Base-by-base conservation (phyloP, 2,797 vertebrate genomes). In the Cephalopachus bancanus region DNA sequence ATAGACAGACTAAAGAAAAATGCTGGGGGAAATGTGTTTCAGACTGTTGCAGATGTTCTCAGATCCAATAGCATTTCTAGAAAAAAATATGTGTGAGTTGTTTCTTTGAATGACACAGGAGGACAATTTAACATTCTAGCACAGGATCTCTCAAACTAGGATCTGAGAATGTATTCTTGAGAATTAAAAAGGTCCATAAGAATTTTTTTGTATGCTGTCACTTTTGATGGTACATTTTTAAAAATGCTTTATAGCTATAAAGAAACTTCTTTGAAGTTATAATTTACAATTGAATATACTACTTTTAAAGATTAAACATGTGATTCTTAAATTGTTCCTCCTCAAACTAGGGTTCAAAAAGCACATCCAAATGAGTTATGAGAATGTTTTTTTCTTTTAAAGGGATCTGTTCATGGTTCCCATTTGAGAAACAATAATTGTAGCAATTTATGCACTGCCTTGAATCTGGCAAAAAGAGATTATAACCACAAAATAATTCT, bases 31-130 rank as follows among this genome's bases (percentile, higher is more conserved):
- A 95, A 95, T 51, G 93, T n/a, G 20, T 93, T 92, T 97, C 19
- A 72, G 87, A 87, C 16, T 80, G 19, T 69, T 97, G 26, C 94
- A 97, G 96, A 93, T 96, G 95, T 97, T 98, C 87, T 83, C 91
- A 92, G 49, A 97, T 97, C 62, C 93, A 97, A 90, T 16, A 90
- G 69, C 51, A 93, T 95, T 81, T 93, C 60, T 71, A 84, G 37
- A 30, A 17, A 79, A 85, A 92, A 62, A 64, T 51, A 80, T 2
- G 14, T 81, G 51, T 74, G 51, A 81, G 57, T 94, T 84, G 14
- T 93, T 94, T 93, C 72, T 93, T 81, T 91, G 86, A 96, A 87
- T 93, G 91, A 94, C 80, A 89, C 22, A 80, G 28, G 84, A 97
- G 65, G 37, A 97, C 59, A 91, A 74, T 92, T 94, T 78, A 71